Conservation (phyloP, 2,797 vertebrate genomes). For the Danionella dracula region DNA sequence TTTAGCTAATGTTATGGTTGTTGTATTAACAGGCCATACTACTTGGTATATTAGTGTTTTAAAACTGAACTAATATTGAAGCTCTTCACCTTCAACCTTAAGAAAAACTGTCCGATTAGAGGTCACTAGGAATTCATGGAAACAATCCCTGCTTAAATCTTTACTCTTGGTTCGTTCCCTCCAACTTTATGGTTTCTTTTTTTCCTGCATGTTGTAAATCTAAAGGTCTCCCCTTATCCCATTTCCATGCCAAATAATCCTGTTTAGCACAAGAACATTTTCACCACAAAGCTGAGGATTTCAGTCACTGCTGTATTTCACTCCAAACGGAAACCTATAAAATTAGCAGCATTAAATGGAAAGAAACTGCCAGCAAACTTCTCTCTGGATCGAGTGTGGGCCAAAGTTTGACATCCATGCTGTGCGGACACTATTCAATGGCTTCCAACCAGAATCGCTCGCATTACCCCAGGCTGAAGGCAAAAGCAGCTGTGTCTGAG, state of each 20-base stretch:
- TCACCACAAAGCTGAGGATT: background rate
- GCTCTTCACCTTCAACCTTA: too few species aligned
- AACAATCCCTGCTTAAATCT: too few species aligned
- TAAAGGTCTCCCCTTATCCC: conserved; percentile 30
- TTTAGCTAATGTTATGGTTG: too few species aligned
- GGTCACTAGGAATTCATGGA: too few species aligned
- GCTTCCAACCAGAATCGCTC: conserved; percentile 27
- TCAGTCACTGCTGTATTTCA: background rate
- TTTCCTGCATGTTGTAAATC: conserved; percentile 63
- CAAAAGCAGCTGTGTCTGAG: conserved; percentile 22
- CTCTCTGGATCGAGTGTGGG: conserved; percentile 32
- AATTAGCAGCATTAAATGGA: background rate
- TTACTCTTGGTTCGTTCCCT: too few species aligned
- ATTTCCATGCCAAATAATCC: conserved; percentile 6
- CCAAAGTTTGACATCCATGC: conserved; percentile 30
- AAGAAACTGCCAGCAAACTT: background rate
- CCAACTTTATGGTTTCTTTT: background rate
- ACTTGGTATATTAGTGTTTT: too few species aligned
- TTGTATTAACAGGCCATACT: too few species aligned
- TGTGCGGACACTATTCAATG: conserved; percentile 36
- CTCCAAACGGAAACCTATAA: background rate
- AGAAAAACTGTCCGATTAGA: too few species aligned
- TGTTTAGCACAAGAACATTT: conserved; percentile 2
- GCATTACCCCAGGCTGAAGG: conserved; percentile 30
- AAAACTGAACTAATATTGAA: too few species aligned